phyloP scores from a whole-genome alignment of 1,140 invertebrate species.

The Ooceraea biroi region DNA sequence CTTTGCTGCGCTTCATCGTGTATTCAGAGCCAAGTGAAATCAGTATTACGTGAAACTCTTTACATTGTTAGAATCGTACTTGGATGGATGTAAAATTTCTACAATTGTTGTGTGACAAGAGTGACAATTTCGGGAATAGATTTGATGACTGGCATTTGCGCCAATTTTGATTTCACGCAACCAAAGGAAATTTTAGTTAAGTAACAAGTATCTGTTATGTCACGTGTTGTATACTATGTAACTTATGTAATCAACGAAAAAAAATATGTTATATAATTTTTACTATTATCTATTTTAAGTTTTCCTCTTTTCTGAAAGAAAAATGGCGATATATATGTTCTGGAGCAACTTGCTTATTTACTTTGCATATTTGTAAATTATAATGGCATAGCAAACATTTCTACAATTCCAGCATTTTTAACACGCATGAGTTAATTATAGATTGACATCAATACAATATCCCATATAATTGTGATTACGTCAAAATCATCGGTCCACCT shows the following conservation, averaged over 20 bases:
- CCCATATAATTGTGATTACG: neutral
- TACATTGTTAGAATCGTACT: conserved; percentile 9
- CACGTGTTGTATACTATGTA: neutral
- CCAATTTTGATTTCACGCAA: neutral
- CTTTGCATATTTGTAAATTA: too few species aligned
- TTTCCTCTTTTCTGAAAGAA: neutral
- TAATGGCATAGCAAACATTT: neutral
- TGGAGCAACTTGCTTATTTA: neutral
- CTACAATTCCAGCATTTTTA: neutral
- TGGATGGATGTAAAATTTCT: neutral
- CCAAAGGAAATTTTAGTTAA: conserved; percentile 6
- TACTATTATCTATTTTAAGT: conserved; percentile 16
- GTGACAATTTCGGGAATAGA: neutral
- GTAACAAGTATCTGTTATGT: neutral
- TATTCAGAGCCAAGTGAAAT: conserved; percentile 39
- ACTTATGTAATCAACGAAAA: neutral
- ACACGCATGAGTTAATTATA: neutral
- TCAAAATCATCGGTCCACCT: neutral
- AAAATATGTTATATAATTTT: neutral
- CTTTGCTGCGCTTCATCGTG: conserved; percentile 9
- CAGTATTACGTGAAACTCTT: conserved; percentile 28
- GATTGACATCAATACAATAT: neutral
- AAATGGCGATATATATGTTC: neutral
- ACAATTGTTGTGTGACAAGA: neutral
- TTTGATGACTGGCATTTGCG: neutral